Evolutionary conservation across 2,888 invertebrate genomes (phyloP).

Genomic region (Epistrophe eligans): DNA sequence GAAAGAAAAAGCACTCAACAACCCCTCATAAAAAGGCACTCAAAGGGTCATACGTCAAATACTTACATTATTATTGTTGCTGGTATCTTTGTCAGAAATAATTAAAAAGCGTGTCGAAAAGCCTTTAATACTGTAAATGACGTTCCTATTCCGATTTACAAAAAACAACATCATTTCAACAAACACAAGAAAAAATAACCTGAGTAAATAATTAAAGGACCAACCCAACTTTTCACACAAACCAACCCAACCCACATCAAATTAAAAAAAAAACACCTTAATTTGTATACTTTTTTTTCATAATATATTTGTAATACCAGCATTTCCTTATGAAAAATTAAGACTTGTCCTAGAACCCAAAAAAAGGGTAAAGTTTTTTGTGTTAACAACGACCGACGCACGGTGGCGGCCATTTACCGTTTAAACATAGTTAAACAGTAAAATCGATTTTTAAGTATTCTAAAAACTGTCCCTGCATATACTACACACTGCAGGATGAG

Average conservation of each 20-base stretch:
- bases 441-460: slow-evolving; percentile 25
- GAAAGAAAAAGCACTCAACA: no score
- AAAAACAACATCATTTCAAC: neutral
- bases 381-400: neutral
- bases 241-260: neutral
- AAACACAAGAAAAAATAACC: neutral
- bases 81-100: neutral
- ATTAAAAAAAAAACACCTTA: neutral
- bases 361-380: slow-evolving; percentile 46
- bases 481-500: neutral
- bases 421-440: slow-evolving; percentile 23
- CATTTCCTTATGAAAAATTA: slow-evolving; percentile 43
- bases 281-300: neutral
- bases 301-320: neutral
- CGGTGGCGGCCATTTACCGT: neutral
- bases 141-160: neutral
- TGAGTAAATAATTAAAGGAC: slow-evolving; percentile 33
- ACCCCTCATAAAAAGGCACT: neutral
- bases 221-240: neutral
- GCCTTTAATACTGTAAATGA: neutral
- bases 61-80: neutral
- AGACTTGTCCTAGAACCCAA: slow-evolving; percentile 16
- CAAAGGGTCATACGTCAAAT: neutral
- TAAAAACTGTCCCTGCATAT: neutral
- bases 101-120: slow-evolving; percentile 17